These are phyloP conservation scores for Centruroides sculpturatus DNA, from an alignment of 1,140 invertebrate genomes.

Conservation along the genomic window DNA sequence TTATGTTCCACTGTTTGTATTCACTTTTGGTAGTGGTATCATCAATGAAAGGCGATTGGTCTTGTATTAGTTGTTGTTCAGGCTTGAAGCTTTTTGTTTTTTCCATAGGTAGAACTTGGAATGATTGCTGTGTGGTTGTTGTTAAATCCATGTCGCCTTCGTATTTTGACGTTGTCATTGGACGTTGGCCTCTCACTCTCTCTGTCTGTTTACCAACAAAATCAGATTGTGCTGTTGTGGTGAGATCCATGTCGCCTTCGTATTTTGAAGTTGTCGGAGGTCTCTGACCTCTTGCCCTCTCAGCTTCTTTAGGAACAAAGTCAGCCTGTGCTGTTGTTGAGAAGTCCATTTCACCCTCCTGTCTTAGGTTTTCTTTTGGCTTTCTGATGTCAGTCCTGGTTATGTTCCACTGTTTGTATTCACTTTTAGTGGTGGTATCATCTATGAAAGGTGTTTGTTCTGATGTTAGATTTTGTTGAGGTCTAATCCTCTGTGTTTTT, in stretches of 20 bases:
- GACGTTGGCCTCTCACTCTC: neutral
- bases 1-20: slow-evolving; percentile 6
- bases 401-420: slow-evolving; percentile 5
- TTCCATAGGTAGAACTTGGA: neutral
- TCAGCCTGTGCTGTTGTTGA: slow-evolving; percentile 8
- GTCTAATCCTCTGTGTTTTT: neutral
- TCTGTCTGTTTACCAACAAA: neutral
- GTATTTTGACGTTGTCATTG: slow-evolving; percentile 2
- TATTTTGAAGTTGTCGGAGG: neutral
- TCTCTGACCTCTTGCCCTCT: neutral
- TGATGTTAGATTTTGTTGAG: neutral
- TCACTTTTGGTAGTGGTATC: neutral
- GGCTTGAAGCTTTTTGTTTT: neutral
- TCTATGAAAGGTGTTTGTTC: neutral
- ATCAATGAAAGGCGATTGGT: neutral
- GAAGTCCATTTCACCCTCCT: slow-evolving; percentile 15
- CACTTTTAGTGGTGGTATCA: neutral
- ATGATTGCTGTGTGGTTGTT: neutral
- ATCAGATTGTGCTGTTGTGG: neutral
- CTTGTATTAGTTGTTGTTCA: neutral
- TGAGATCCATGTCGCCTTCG: neutral
- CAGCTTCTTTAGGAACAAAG: neutral
- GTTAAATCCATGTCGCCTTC: neutral
- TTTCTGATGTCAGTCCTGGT: slow-evolving; percentile 6
- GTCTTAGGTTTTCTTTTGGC: slow-evolving; percentile 5